Evolutionary conservation across 2,797 vertebrate genomes (phyloP).

Genomic region (Rhabdophis nuchalis): DNA sequence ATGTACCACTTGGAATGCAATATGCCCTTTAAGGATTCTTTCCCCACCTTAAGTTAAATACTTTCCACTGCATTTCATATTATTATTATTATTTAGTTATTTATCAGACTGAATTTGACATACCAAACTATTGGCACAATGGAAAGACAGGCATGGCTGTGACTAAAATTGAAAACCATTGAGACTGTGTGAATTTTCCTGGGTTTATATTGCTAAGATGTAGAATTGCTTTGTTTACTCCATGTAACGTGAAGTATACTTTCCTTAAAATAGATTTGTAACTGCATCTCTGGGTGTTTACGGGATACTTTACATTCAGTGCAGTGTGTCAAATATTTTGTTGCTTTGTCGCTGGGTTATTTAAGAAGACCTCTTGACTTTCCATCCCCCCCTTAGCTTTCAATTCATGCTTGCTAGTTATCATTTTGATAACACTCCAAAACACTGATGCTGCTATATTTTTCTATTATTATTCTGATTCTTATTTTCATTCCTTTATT

Average conservation of each 20-base stretch:
- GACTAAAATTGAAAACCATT: neutral
- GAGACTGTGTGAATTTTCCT: neutral
- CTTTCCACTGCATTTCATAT: neutral
- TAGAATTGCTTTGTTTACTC: neutral
- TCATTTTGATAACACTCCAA: constrained; percentile 10
- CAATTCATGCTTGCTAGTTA: constrained; percentile 10
- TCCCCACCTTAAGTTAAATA: neutral
- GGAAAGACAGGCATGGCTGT: neutral
- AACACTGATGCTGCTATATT: neutral
- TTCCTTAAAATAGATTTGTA: neutral
- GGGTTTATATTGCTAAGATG: neutral
- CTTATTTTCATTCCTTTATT: neutral
- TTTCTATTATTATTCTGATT: neutral
- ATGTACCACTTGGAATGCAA: neutral
- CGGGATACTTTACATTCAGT: neutral
- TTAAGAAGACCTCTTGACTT: neutral
- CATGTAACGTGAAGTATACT: neutral
- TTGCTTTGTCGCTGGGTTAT: neutral
- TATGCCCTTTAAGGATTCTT: neutral
- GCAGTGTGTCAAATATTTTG: neutral
- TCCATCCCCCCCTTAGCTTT: neutral
- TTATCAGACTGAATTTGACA: neutral
- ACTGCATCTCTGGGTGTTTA: constrained; percentile 15
- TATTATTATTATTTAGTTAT: neutral
- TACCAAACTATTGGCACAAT: neutral